These are phyloP conservation scores for Dolichotis patagonum DNA, from an alignment of 2,113 vertebrate species.

Conservation along the genomic window DNA sequence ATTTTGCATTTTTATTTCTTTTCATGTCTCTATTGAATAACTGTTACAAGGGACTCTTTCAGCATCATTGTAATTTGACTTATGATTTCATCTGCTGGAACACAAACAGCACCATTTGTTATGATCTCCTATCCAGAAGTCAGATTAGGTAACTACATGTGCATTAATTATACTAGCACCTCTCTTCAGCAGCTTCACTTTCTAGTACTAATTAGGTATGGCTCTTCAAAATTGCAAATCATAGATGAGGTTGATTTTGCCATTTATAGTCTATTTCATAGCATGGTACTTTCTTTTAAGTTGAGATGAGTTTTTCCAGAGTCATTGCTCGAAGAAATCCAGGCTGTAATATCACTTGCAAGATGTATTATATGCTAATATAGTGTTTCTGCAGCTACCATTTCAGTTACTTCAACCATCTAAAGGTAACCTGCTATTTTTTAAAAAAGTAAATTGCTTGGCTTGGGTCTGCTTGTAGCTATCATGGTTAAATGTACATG, in stretches of 20 bases:
- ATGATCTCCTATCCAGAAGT: constrained; percentile 57
- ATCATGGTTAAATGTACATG: not conserved
- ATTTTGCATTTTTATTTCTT: constrained; percentile 46
- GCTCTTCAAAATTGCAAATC: constrained; percentile 60
- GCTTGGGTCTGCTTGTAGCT: constrained; percentile 15
- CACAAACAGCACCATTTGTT: constrained; percentile 29
- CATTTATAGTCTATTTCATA: constrained; percentile 40
- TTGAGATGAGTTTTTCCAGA: constrained; percentile 51
- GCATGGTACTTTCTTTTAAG: not conserved
- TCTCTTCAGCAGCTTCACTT: not conserved
- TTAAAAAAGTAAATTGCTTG: constrained; percentile 11
- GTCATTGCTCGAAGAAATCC: constrained; percentile 17
- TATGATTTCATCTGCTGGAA: constrained; percentile 18
- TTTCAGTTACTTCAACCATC: constrained; percentile 10
- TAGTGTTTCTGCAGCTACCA: not conserved
- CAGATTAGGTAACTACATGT: constrained; percentile 6
- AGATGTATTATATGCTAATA: constrained; percentile 49
- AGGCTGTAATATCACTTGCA: constrained; percentile 28
- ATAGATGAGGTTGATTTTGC: constrained; percentile 47
- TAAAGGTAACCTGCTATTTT: constrained; percentile 39
- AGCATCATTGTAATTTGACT: not conserved
- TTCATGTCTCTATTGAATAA: constrained; percentile 29
- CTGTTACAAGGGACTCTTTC: not conserved
- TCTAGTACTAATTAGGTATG: constrained; percentile 27
- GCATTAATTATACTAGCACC: not conserved